Evolutionary conservation across 35 echinoderm and acorn worm genomes (phyloP).

Genomic region (Lytechinus pictus): DNA sequence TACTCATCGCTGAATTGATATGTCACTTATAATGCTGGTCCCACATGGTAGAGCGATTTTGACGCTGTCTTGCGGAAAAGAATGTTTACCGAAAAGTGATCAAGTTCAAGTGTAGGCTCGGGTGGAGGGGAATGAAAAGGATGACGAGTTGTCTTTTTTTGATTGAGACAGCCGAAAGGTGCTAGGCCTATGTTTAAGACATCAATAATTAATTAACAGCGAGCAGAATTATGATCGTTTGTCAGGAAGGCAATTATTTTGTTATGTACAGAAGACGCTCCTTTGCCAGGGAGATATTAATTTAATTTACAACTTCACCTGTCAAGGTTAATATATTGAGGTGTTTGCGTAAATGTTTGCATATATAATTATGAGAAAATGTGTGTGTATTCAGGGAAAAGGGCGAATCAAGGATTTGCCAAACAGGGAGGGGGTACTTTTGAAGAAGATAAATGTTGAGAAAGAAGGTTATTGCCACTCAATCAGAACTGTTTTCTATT

Average conservation of each 20-base stretch:
- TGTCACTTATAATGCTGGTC: neutral
- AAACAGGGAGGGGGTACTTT: neutral
- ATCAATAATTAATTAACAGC: neutral
- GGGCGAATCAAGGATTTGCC: too few relatives aligned
- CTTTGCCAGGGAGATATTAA: neutral
- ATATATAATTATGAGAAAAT: neutral
- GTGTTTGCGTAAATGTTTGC: neutral
- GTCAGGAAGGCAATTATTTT: neutral
- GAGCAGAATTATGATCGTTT: neutral
- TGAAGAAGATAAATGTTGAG: too few relatives aligned
- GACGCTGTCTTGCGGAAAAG: neutral
- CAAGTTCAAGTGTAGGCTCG: neutral
- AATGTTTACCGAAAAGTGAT: neutral
- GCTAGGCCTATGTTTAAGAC: neutral
- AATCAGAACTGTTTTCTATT: too few relatives aligned
- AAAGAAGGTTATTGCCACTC: too few relatives aligned
- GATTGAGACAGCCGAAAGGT: neutral
- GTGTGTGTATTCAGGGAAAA: too few relatives aligned
- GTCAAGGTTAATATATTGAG: neutral
- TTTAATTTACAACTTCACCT: neutral
- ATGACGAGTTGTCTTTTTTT: neutral
- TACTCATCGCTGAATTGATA: neutral
- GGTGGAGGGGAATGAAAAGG: neutral
- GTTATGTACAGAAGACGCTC: neutral
- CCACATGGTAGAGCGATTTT: neutral